Evolutionary conservation across 1,140 invertebrate genomes (phyloP).

Genomic region (Rhynchophorus ferrugineus): DNA sequence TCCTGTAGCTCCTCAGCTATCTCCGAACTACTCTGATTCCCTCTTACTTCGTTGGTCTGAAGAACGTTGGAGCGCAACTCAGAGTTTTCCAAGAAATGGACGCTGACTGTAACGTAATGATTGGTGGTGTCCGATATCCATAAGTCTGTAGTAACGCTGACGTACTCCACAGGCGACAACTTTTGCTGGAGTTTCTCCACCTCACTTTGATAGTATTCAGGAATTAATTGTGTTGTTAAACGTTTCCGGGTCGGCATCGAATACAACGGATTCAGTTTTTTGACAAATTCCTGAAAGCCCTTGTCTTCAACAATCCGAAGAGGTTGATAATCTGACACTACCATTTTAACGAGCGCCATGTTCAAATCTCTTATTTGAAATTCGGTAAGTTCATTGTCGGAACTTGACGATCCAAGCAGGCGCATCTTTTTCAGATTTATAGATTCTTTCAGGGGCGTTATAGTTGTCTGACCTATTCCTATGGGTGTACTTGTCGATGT

Average conservation of each 20-base stretch:
- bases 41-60: conserved; percentile 12
- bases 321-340: neutral
- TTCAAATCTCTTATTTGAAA: neutral
- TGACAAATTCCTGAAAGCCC: neutral
- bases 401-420: neutral
- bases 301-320: conserved; percentile 1
- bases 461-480: neutral
- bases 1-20: conserved; percentile 6
- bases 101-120: conserved; percentile 5
- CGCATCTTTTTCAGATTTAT: neutral
- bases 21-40: conserved; percentile 4
- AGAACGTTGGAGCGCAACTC: conserved; percentile 9
- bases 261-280: neutral
- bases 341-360: neutral
- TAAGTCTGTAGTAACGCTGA: conserved; percentile 9
- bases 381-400: neutral
- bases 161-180: conserved; percentile 1
- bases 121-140: neutral
- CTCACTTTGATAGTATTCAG: conserved; percentile 5
- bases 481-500: neutral
- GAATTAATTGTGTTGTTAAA: conserved; percentile 4
- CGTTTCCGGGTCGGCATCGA: neutral
- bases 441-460: too few species aligned
- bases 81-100: conserved; percentile 6
- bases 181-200: neutral